Percentiles rank a stretch among this genome's conserved stretches.
These are phyloP conservation scores for Sarcoramphus papa DNA, from an alignment of 2,797 vertebrate genomes.

Conservation along the genomic window DNA sequence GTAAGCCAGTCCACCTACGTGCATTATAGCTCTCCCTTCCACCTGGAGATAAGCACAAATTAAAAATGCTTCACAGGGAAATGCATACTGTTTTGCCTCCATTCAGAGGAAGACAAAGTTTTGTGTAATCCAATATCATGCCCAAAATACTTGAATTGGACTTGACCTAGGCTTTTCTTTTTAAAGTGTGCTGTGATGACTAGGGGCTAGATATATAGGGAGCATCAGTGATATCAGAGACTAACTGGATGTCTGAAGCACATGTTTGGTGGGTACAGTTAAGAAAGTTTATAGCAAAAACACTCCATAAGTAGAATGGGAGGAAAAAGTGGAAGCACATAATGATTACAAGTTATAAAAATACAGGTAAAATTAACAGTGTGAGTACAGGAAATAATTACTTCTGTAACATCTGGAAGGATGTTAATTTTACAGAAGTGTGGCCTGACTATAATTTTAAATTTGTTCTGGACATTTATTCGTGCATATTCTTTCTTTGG, in stretches of 20 bases:
- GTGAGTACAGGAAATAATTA: neutral
- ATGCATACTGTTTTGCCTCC: neutral
- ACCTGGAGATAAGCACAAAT: slow-evolving; percentile 7
- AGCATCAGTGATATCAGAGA: neutral
- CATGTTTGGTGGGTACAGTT: neutral
- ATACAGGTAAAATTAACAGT: neutral
- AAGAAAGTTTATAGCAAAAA: neutral
- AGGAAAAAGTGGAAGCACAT: neutral
- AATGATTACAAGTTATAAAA: neutral
- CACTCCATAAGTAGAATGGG: neutral
- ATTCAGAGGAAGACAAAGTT: neutral
- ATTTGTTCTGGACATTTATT: neutral
- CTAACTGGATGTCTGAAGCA: neutral
- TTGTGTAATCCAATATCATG: neutral
- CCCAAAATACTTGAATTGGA: neutral
- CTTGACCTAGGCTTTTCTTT: neutral
- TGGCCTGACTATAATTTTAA: neutral
- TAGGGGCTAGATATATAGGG: neutral
- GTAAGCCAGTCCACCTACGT: slow-evolving; percentile 51
- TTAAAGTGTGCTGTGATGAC: neutral
- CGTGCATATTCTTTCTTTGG: neutral
- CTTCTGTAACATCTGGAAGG: neutral
- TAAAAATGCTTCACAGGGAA: neutral
- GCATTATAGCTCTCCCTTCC: slow-evolving; percentile 34
- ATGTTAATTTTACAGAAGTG: neutral